Base-by-base conservation (phyloP, 1,140 invertebrate species). In the Macrosteles quadrilineatus region DNA sequence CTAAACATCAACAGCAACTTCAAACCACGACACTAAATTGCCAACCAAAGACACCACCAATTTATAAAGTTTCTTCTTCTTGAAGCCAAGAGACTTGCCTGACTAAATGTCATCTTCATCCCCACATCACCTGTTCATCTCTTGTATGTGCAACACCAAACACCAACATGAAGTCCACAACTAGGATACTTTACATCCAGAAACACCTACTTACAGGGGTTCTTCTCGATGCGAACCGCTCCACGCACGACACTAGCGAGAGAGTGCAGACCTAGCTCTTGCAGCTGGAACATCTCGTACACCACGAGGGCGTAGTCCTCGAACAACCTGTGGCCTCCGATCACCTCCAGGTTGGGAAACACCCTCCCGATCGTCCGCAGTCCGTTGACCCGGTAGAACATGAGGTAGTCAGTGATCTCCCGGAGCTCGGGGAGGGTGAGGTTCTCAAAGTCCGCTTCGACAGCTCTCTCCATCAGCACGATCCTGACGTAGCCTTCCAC, bases 321-420 rank as follows among this genome's bases (percentile, higher is more conserved):
- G 74, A 96, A 89, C 2, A 97, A 82, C 31, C 86, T 83, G 72
- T 91, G 86, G 19, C 97, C 97, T 12, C 96, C 86, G 71, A 99
- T 98, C 27, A 98, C 89, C 12, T 90, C 82, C 77, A 99, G 83
- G 81, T 98, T 98, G 4, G 97, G 97, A 80, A 99, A 98, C 23
- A 99, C 82, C 71, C 87, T 83, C 2, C 87, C 87, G 25, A 99
- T 81, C 62, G 90, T 91, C 27, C 82, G 84, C 14, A 99, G 80
- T 43, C 91, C 90, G 72, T 84, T 85, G 11, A 94, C 88, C 73
- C 92, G 87, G 78, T 86, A 93, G 1, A 94, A 75, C 17, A 94
- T 74, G 67, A 95, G 77, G 73, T 84, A 87, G 43, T 85, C 87
- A 2, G 86, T 86, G 72, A 90, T 85, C 81, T 95, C 83, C 53